phyloP scores from a whole-genome alignment of 2,888 invertebrate genomes.

The Tortrix viridana region DNA sequence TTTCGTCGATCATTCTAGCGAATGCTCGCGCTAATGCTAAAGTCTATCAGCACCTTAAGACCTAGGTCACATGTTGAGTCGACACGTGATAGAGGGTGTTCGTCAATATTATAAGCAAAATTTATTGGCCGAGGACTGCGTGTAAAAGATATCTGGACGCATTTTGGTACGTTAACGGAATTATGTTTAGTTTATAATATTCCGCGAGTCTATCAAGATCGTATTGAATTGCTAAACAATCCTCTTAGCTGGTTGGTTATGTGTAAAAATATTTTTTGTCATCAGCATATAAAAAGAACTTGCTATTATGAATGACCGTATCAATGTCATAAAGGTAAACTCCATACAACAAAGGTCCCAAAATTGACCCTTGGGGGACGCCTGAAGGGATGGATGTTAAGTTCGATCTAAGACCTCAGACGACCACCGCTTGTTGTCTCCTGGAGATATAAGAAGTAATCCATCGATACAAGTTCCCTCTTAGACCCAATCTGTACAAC shows the following conservation, averaged over 20 bases:
- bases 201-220: background rate
- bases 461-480: background rate
- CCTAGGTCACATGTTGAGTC: background rate
- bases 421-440: slow-evolving; percentile 5
- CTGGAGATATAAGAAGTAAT: slow-evolving; percentile 4
- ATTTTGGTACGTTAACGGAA: background rate
- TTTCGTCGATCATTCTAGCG: too few relatives aligned
- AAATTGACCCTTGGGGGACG: background rate
- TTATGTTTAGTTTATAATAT: background rate
- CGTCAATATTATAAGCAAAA: background rate
- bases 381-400: background rate
- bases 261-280: background rate
- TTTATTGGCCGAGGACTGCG: background rate
- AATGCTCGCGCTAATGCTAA: too few relatives aligned
- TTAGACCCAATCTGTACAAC: background rate
- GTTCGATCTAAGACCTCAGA: background rate
- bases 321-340: background rate
- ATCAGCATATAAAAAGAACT: background rate
- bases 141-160: background rate
- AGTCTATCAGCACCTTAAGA: too few relatives aligned
- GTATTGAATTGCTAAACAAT: background rate
- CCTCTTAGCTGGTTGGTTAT: background rate
- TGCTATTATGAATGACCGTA: background rate
- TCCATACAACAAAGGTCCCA: background rate
- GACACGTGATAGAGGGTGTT: background rate